Evolutionary conservation across 2,113 vertebrate species (phyloP).

Genomic region (Leucopsar rothschildi): DNA sequence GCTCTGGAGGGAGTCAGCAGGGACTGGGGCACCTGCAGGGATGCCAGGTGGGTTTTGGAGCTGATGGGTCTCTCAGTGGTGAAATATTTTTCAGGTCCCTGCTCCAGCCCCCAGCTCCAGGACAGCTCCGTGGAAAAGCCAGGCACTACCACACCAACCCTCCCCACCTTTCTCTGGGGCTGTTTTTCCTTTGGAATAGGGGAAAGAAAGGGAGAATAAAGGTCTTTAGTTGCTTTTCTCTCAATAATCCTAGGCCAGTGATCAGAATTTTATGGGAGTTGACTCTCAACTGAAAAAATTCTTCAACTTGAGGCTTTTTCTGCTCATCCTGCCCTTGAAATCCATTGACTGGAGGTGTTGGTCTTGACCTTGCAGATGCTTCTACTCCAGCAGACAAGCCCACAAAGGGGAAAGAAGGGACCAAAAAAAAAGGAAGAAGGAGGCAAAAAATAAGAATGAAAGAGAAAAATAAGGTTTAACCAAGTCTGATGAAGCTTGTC

Average conservation of each 20-base stretch:
- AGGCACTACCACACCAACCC: not conserved
- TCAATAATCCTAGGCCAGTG: not conserved
- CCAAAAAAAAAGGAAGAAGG: not conserved
- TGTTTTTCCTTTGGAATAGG: not conserved
- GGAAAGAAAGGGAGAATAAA: not conserved
- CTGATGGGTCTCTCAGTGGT: not conserved
- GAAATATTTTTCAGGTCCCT: not conserved
- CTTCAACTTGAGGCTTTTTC: fast-evolving
- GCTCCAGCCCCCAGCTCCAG: not conserved
- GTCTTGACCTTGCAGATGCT: not conserved
- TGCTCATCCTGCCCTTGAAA: not conserved
- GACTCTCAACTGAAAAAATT: not conserved
- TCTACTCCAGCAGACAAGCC: not conserved
- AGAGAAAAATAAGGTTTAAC: not conserved
- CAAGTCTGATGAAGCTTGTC: not conserved
- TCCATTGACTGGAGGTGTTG: not conserved
- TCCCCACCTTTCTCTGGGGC: not conserved
- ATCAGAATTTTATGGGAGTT: not conserved
- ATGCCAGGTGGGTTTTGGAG: not conserved
- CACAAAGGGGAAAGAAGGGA: not conserved
- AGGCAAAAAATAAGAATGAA: not conserved
- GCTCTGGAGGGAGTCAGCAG: not conserved
- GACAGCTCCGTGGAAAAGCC: fast-evolving
- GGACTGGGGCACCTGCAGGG: not conserved
- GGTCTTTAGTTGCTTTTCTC: not conserved